Evolutionary conservation across 2,113 vertebrate genomes (phyloP).

Genomic region (Gulo gulo): DNA sequence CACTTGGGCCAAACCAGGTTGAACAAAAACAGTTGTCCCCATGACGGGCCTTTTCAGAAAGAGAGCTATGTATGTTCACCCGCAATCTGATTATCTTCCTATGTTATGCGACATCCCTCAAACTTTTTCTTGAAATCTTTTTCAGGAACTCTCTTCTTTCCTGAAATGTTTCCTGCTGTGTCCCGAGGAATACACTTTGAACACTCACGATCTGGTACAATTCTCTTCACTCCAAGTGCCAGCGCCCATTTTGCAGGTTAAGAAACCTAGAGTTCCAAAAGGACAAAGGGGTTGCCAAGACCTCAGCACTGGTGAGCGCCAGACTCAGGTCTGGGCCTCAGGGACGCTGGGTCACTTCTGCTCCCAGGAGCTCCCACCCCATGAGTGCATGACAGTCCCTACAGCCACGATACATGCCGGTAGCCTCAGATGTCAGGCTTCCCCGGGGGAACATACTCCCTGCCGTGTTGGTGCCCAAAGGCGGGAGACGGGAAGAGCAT

Average conservation of each 20-base stretch:
- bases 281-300: not conserved
- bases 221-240: not conserved
- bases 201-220: not conserved
- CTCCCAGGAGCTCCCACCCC: not conserved
- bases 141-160: not conserved
- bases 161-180: not conserved
- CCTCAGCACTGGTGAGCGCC: no score
- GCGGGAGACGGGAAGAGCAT: fast-evolving
- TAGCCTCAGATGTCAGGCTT: not conserved
- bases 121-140: not conserved
- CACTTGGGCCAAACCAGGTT: not conserved
- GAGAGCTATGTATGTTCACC: not conserved
- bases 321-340: not conserved
- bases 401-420: not conserved
- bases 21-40: not conserved
- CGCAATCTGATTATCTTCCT: not conserved
- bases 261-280: not conserved
- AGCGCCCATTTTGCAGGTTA: not conserved
- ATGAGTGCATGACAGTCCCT: no score
- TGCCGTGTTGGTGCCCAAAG: not conserved
- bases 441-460: not conserved
- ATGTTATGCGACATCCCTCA: not conserved
- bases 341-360: not conserved
- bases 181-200: not conserved
- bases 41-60: not conserved